Evolutionary conservation across 1,140 invertebrate species (phyloP).

Genomic region (Reticulitermes speratus): DNA sequence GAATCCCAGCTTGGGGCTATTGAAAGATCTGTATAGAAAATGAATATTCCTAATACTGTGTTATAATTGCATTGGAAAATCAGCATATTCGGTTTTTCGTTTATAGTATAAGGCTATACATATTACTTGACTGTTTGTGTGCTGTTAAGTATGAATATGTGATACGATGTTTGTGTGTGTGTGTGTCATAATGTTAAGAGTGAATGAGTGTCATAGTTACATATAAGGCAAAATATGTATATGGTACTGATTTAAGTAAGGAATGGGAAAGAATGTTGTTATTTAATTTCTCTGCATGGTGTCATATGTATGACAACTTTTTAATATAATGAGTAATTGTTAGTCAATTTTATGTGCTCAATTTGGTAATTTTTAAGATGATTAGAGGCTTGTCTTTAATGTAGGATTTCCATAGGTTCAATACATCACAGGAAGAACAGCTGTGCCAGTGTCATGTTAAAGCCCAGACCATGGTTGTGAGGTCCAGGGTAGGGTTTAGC

Average conservation of each 20-base stretch:
- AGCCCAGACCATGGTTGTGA: no score
- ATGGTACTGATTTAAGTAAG: not conserved
- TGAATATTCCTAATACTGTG: not conserved
- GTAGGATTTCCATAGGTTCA: not conserved
- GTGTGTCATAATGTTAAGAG: not conserved
- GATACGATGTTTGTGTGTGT: not conserved
- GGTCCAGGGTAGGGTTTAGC: no score
- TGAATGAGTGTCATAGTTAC: not conserved
- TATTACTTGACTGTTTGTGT: not conserved
- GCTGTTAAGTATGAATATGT: not conserved
- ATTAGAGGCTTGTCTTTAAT: not conserved
- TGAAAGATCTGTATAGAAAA: not conserved
- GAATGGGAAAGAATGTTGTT: not conserved
- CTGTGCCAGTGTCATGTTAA: no score
- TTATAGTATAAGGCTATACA: not conserved
- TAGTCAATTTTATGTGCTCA: constrained; percentile 14
- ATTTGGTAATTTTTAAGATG: not conserved
- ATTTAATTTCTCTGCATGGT: not conserved
- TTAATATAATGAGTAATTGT: not conserved
- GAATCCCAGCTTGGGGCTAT: no score
- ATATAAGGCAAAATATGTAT: not conserved
- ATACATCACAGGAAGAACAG: not conserved
- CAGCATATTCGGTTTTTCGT: not conserved
- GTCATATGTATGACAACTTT: not conserved
- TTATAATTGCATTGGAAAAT: not conserved